Conservation (phyloP, 1,140 invertebrate genomes). For the Reticulitermes speratus region DNA sequence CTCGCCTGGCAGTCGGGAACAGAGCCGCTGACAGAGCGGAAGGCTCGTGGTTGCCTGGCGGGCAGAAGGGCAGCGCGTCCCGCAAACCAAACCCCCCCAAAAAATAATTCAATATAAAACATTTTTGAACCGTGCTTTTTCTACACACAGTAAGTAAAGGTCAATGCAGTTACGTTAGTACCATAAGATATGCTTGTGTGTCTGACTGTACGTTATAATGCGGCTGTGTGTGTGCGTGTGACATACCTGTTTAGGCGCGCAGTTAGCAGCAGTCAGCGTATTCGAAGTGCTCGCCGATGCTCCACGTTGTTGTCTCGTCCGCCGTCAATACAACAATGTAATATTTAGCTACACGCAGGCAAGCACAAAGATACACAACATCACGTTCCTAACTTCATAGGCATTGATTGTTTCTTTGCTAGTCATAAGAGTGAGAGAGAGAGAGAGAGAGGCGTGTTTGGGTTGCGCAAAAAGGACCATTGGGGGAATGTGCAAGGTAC, state of each 20-base stretch:
- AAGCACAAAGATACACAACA: conserved; percentile 2
- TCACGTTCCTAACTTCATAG: neutral
- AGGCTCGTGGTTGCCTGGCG: neutral
- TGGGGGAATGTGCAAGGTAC: no score
- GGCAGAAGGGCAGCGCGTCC: neutral
- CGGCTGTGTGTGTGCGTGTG: no score
- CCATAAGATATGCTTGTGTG: no score
- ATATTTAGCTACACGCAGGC: conserved; percentile 3
- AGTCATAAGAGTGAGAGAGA: neutral
- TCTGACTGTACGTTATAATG: no score
- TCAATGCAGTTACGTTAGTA: no score
- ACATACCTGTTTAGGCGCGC: neutral
- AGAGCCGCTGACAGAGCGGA: neutral
- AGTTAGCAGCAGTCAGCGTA: no score
- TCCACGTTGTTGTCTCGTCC: neutral
- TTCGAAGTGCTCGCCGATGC: neutral
- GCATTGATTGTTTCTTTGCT: neutral
- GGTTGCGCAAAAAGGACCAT: neutral
- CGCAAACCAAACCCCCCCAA: no score
- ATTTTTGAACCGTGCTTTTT: no score
- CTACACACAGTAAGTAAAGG: no score
- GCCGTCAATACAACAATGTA: neutral
- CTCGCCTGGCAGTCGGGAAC: neutral
- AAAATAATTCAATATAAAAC: no score
- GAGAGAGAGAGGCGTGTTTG: neutral